Conservation (phyloP, 2,113 vertebrate species). For the Cololabis saira region DNA sequence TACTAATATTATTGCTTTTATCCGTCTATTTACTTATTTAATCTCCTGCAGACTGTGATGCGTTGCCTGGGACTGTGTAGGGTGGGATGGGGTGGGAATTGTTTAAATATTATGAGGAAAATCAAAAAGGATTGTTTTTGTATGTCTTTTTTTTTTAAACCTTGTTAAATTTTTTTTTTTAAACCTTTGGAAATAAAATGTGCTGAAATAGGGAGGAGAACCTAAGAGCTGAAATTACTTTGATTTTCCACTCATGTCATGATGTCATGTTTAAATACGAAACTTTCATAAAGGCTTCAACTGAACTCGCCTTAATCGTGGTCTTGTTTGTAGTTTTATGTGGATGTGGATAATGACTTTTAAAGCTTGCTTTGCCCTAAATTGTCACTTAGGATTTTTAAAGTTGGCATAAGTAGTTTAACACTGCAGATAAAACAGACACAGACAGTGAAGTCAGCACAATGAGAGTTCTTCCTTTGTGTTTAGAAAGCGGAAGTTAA, state of each 20-base stretch:
- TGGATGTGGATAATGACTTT: slow-evolving; percentile 49
- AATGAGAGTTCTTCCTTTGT: slow-evolving; percentile 17
- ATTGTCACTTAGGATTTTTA: slow-evolving; percentile 48
- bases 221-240: slow-evolving; percentile 44
- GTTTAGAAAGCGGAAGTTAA: slow-evolving; percentile 10
- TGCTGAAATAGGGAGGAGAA: slow-evolving; percentile 48
- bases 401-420: slow-evolving; percentile 50
- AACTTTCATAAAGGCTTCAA: slow-evolving; percentile 17
- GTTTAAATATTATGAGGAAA: no score
- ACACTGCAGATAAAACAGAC: slow-evolving; percentile 53
- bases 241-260: slow-evolving; percentile 64
- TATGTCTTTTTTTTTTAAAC: no score
- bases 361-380: slow-evolving; percentile 41
- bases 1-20: no score
- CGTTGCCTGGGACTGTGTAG: no score
- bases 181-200: background rate
- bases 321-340: slow-evolving; percentile 51
- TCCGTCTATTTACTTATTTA: no score
- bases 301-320: slow-evolving; percentile 23
- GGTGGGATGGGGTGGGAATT: no score
- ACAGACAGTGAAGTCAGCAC: slow-evolving; percentile 28
- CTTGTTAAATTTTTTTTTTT: no score
- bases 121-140: no score
- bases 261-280: slow-evolving; percentile 67
- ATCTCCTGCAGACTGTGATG: no score